Evolutionary conservation across 2,797 vertebrate species (phyloP).

Genomic region (Semotilus atromaculatus): DNA sequence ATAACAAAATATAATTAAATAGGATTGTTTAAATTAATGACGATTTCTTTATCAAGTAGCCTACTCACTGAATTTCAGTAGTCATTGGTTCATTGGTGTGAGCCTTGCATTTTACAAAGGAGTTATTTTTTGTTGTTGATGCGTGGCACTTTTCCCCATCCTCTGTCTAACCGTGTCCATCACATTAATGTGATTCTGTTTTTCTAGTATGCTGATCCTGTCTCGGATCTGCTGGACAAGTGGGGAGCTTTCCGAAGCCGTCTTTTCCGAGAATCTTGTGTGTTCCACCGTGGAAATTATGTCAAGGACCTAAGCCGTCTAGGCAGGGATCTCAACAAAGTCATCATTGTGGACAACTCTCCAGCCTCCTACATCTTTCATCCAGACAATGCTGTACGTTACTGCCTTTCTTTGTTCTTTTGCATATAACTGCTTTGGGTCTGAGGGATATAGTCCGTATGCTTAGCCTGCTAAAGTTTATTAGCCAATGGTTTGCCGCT

Average conservation of each 20-base stretch:
- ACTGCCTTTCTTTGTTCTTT: neutral
- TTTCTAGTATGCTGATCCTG: conserved; percentile 91
- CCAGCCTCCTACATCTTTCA: conserved; percentile 98
- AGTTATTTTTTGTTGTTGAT: neutral
- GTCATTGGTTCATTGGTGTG: neutral
- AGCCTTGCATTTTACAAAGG: neutral
- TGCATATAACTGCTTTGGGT: neutral
- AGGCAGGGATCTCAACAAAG: conserved; percentile 91
- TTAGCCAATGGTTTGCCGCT: neutral
- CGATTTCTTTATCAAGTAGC: neutral
- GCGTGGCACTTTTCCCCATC: neutral
- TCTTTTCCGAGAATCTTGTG: conserved; percentile 96
- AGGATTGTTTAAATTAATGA: neutral
- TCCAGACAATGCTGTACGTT: conserved; percentile 92
- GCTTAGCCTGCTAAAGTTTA: neutral
- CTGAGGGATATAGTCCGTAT: neutral
- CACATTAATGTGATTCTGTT: conserved; percentile 6
- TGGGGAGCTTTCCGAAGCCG: conserved; percentile 92
- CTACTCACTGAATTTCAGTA: neutral
- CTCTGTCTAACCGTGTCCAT: neutral
- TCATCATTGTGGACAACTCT: conserved; percentile 97
- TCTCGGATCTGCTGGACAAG: conserved; percentile 94
- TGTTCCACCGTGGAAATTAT: conserved; percentile 96
- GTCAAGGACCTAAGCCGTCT: conserved; percentile 97
- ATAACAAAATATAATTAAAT: too few species aligned